phyloP scores from a whole-genome alignment of 1,140 invertebrate genomes.

The Ceratitis capitata region DNA sequence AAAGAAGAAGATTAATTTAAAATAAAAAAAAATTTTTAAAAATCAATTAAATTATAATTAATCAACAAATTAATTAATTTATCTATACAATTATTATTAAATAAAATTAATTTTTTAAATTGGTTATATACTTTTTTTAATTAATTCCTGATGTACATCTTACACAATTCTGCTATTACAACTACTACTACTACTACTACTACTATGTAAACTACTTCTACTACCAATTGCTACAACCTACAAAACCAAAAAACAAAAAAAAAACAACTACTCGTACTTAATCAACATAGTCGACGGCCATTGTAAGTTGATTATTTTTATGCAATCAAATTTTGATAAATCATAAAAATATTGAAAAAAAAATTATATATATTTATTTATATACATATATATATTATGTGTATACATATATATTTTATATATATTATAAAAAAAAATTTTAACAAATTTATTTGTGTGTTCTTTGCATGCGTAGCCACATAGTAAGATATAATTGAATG shows the following conservation, averaged over 20 bases:
- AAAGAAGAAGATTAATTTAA: not conserved
- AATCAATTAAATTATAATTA: constrained; percentile 23
- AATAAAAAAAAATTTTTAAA: not conserved
- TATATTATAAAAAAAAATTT: not conserved
- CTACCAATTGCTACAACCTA: constrained; percentile 23
- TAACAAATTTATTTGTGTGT: constrained; percentile 20
- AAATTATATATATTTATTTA: not conserved
- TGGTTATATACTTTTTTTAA: constrained; percentile 53
- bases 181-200: constrained; percentile 41
- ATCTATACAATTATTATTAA: not conserved
- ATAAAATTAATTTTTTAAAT: constrained; percentile 39
- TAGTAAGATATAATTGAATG: constrained; percentile 21
- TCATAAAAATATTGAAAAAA: not conserved
- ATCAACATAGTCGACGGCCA: constrained; percentile 41
- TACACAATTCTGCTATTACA: constrained; percentile 32
- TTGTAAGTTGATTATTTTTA: constrained; percentile 41
- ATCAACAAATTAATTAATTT: too few species aligned
- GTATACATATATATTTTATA: not conserved
- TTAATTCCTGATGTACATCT: constrained; percentile 34
- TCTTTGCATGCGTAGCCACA: constrained; percentile 25
- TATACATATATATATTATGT: not conserved
- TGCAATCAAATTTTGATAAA: not conserved
- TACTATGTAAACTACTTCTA: constrained; percentile 39
- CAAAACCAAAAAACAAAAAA: too few species aligned
- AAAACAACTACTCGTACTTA: constrained; percentile 14